Evolutionary conservation across 2,888 invertebrate species (phyloP).

Genomic region (Ochropleura plecta): DNA sequence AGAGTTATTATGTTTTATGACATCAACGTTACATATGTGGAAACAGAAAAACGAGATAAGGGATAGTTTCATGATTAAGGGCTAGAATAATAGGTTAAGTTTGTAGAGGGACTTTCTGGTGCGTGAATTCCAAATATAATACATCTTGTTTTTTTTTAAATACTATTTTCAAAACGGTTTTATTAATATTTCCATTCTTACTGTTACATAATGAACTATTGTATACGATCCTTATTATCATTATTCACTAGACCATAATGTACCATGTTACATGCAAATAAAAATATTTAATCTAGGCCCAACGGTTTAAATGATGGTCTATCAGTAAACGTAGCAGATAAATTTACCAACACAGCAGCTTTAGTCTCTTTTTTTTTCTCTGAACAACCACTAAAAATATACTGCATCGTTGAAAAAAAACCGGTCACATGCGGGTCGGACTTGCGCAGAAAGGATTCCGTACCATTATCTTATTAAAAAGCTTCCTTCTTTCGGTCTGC

Average conservation of each 20-base stretch:
- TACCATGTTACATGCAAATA: neutral
- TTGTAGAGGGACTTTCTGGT: neutral
- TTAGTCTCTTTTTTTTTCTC: no score
- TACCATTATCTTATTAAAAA: no score
- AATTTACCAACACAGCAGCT: neutral
- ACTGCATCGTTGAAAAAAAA: neutral
- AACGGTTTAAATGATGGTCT: neutral
- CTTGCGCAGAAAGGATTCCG: no score
- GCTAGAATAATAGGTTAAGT: neutral
- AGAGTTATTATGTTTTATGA: slow-evolving; percentile 16
- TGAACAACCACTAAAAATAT: neutral
- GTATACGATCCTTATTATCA: neutral
- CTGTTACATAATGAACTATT: neutral
- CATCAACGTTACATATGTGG: neutral
- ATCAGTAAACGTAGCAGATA: neutral
- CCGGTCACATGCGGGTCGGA: no score
- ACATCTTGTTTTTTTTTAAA: neutral
- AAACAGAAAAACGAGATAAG: neutral
- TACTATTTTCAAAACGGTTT: neutral
- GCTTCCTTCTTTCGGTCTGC: no score
- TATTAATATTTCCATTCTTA: neutral
- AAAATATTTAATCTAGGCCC: neutral
- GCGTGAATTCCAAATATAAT: neutral
- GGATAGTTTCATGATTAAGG: neutral
- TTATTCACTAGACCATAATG: neutral